Evolutionary conservation across 2,888 invertebrate genomes (phyloP), one percentile per base, ranked within the genome.

Genomic region (Calliopum simillimum): DNA sequence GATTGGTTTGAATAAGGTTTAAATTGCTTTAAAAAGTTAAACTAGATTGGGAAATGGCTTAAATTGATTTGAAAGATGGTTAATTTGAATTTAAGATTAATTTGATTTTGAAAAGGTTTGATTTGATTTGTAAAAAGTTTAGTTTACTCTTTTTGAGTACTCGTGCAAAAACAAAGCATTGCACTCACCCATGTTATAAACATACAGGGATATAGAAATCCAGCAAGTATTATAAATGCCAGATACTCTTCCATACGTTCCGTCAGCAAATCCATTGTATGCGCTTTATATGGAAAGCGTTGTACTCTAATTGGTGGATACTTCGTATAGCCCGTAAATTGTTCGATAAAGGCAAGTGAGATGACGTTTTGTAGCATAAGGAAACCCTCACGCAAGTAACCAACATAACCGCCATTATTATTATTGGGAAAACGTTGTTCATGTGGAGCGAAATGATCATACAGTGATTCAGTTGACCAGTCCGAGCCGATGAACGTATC

Each of bases 221-320:
- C 93, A 21, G 95, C 86, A 85, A 94, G 88, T 19, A 96, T 86
- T 43, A 95, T 90, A 74, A 93, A 85, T 0, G 95, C 92, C 23
- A 95, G 87, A 73, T 92, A 88, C 6, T 87, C 82, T 80, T 90
- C 89, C 16, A 94, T 80, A 0, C 89, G 88, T 23, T 89, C 86
- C 4, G 93, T 83, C 13, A 93, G 88, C 0, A 88, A 80, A 81
- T 95, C 95, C 49, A 89, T 84, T 0, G 89, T 81, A 82, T 89
- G 93, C 0, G 88, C 84, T n/a, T 68, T 55, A 21, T 77, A 71
- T 2, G 81, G 79, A 65, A 81, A 81, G 4, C 81, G 76, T 19
- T 79, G 76, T 4, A 82, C 4, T 0, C 33, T 6, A 14, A 81
- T 72, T 21, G 12, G 5, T 3, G 67, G 67, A 1, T 59, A 1